phyloP scores from a whole-genome alignment of 2,113 vertebrate species.

The Euleptes europaea region DNA sequence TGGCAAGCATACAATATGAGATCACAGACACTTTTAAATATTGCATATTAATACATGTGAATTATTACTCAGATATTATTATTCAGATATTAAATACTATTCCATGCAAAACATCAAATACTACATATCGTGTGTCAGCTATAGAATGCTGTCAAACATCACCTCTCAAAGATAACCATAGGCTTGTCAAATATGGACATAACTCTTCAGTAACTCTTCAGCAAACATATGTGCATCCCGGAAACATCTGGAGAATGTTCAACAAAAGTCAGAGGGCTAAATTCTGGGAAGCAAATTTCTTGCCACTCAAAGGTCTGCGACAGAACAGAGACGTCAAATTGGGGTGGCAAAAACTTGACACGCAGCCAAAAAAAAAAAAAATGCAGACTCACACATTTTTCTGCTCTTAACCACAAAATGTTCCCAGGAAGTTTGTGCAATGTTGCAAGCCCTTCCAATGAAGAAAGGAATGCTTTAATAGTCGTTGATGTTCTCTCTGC shows the following conservation, averaged over 20 bases:
- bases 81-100: background rate
- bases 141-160: background rate
- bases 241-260: background rate
- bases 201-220: background rate
- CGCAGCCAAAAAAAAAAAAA: background rate
- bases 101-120: background rate
- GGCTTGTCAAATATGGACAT: slow-evolving; percentile 12
- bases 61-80: background rate
- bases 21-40: background rate
- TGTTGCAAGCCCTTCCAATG: slow-evolving; percentile 1
- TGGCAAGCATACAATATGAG: background rate
- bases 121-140: background rate
- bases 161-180: no score
- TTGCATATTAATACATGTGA: background rate
- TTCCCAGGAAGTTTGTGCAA: slow-evolving; percentile 13
- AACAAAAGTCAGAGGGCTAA: background rate
- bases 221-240: background rate
- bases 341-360: background rate
- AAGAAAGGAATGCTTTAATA: slow-evolving; percentile 9
- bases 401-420: slow-evolving; percentile 2
- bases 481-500: background rate
- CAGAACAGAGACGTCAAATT: background rate
- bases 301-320: background rate
- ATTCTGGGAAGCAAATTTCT: background rate
- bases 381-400: background rate